These are phyloP conservation scores for Marasmarcha lunaedactyla DNA, from an alignment of 2,888 invertebrate species.

Conservation along the genomic window DNA sequence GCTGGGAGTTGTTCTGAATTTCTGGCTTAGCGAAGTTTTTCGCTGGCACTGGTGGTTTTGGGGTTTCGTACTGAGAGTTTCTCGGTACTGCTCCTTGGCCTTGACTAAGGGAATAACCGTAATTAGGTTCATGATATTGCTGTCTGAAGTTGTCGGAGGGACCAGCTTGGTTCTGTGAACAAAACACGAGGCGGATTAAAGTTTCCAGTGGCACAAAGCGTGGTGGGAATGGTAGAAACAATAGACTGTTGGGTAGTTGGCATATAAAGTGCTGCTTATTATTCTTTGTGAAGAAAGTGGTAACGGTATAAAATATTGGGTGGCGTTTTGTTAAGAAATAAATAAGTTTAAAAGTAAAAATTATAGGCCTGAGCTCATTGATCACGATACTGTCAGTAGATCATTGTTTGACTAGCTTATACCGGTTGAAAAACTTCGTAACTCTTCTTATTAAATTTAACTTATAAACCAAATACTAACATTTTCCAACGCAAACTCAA, in stretches of 20 bases:
- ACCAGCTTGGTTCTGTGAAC: slow-evolving; percentile 58
- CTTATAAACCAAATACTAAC: slow-evolving; percentile 40
- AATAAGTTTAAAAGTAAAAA: too few relatives aligned
- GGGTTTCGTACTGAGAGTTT: slow-evolving; percentile 52
- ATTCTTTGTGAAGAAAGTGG: background rate
- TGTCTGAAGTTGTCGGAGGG: slow-evolving; percentile 54
- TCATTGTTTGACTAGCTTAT: too few relatives aligned
- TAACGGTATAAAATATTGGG: background rate
- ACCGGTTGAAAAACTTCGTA: too few relatives aligned
- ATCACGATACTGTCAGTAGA: too few relatives aligned
- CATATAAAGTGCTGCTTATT: slow-evolving; percentile 23
- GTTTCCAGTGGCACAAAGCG: slow-evolving; percentile 23
- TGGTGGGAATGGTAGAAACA: slow-evolving; percentile 34
- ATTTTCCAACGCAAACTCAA: slow-evolving; percentile 49
- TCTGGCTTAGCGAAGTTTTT: slow-evolving; percentile 53
- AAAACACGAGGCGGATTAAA: slow-evolving; percentile 8
- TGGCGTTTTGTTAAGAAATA: background rate
- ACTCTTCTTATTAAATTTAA: too few relatives aligned
- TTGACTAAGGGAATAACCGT: slow-evolving; percentile 58
- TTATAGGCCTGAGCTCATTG: too few relatives aligned
- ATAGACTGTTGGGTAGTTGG: slow-evolving; percentile 24
- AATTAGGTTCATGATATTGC: slow-evolving; percentile 64
- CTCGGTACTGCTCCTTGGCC: slow-evolving; percentile 44
- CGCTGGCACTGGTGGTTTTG: slow-evolving; percentile 60
- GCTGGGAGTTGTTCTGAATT: slow-evolving; percentile 55